These are phyloP conservation scores for Megaceryle maxima DNA, from an alignment of 2,113 vertebrate species.

Conservation along the genomic window DNA sequence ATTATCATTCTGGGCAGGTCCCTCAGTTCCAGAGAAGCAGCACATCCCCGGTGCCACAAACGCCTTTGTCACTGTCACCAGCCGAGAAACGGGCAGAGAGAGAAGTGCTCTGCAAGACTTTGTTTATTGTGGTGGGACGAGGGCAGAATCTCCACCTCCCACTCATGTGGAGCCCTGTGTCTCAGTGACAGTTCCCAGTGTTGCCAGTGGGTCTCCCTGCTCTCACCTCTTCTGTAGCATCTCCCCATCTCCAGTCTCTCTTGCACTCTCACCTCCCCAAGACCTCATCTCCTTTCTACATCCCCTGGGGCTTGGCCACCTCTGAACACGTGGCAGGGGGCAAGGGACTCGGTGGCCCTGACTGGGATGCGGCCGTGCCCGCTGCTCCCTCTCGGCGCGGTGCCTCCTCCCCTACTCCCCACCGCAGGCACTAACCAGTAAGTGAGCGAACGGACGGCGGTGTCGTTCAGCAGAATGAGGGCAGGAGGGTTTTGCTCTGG, in stretches of 20 bases:
- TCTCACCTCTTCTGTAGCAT: background rate
- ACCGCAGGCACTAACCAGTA: background rate
- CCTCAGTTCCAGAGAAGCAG: background rate
- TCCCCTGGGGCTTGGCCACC: background rate
- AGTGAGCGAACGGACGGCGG: background rate
- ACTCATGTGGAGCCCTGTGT: background rate
- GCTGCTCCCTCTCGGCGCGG: background rate
- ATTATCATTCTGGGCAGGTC: conserved; percentile 63
- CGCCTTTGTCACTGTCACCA: background rate
- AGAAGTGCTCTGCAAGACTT: background rate
- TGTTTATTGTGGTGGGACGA: background rate
- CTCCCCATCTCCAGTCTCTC: background rate
- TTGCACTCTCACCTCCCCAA: fast-evolving
- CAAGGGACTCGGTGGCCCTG: fast-evolving
- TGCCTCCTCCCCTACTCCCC: background rate
- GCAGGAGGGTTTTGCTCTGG: conserved; percentile 30
- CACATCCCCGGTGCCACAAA: background rate
- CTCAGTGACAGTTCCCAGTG: fast-evolving
- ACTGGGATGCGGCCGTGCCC: background rate
- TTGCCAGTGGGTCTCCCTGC: background rate
- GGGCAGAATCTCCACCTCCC: background rate
- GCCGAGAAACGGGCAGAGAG: background rate
- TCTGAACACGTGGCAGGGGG: fast-evolving
- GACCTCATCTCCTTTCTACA: background rate
- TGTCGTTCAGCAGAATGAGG: conserved; percentile 38